Evolutionary conservation across 2,113 vertebrate genomes (phyloP), one percentile per base, ranked within the genome.

Genomic region (Neodon shergylaensis): DNA sequence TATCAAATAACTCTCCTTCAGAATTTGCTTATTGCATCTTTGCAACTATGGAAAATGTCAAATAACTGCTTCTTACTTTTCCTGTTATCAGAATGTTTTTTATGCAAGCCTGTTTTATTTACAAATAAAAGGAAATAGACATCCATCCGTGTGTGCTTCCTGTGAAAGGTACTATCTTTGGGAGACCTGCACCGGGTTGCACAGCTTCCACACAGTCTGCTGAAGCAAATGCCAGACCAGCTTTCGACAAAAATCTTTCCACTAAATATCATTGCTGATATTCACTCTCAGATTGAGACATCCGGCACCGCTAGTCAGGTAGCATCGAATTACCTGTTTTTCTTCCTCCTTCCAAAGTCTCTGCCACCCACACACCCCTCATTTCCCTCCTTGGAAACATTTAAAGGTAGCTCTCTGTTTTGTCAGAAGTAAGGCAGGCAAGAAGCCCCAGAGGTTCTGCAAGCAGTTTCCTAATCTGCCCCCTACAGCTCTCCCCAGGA

Each of bases 391-490:
- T 84, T 17, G 36, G 70, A 76, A 96, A 84, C 22, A 1, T 84
- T 93, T 47, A 61, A 12, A 63, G 72, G 58, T 42, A 52, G 26
- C 14, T 70, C 28, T 70, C 54, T 77, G 24, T 47, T 58, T 73
- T 65, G 17, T 16, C 28, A 33, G 54, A 58, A 76, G 65, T 17
- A 42, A 39, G 78, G 58, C 42, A 63, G 61, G 61, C 44, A 16
- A 68, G 66, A 47, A 49, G 44, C 28, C 16, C 63, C 19, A 11
- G 39, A 91, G 90, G 79, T 87, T 63, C 52, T 11, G 21, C 82
- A 22, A 24, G 26, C 88, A 19, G 61, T 22, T 21, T 74, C 89
- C 66, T 95, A 70, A 94, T 79, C 26, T 66, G 91, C 89, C 66
- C 66, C 89, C 94, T 12, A 68, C 44, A 73, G 81, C 42, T 78